These are phyloP conservation scores for Zoanthus sansibaricus DNA, from an alignment of 92 coral and sea anemone genomes.

Conservation along the genomic window DNA sequence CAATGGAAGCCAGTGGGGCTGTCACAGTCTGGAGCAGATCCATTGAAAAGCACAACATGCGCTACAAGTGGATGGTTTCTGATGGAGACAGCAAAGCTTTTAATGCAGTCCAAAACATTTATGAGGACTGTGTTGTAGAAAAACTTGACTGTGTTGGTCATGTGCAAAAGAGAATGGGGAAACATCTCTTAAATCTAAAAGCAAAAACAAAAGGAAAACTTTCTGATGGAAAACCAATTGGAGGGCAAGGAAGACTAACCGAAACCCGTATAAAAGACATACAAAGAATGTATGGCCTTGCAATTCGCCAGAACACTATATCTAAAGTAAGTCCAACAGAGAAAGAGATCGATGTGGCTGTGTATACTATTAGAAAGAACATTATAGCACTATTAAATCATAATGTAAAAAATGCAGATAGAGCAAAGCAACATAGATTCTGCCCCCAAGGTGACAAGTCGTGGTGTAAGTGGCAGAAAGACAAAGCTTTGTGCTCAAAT, in stretches of 20 bases:
- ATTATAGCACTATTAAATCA: conserved; percentile 64
- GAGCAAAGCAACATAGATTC: conserved; percentile 63
- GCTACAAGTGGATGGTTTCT: conserved; percentile 65
- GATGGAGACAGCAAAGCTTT: conserved; percentile 74
- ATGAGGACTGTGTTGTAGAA: conserved; percentile 55
- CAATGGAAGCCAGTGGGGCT: conserved; percentile 70
- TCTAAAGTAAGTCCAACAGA: conserved; percentile 54
- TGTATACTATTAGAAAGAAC: conserved; percentile 62
- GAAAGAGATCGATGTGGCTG: conserved; percentile 56
- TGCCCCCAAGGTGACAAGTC: conserved; percentile 60
- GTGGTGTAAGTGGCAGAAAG: conserved; percentile 75
- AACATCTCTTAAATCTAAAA: conserved; percentile 63
- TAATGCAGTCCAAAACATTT: conserved; percentile 55
- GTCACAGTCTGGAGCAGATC: conserved; percentile 31
- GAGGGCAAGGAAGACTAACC: conserved; percentile 67
- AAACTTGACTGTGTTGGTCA: conserved; percentile 70
- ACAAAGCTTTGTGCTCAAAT: conserved; percentile 48
- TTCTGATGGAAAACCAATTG: conserved; percentile 64
- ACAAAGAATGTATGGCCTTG: conserved; percentile 68
- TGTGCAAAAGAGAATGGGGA: conserved; percentile 69
- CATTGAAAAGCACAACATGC: conserved; percentile 55
- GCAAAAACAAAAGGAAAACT: conserved; percentile 64
- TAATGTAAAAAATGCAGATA: conserved; percentile 36
- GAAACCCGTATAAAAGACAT: conserved; percentile 55
- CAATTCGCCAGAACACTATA: conserved; percentile 66